Conservation (phyloP, 2,113 vertebrate species). For the Gracilinanus agilis region DNA sequence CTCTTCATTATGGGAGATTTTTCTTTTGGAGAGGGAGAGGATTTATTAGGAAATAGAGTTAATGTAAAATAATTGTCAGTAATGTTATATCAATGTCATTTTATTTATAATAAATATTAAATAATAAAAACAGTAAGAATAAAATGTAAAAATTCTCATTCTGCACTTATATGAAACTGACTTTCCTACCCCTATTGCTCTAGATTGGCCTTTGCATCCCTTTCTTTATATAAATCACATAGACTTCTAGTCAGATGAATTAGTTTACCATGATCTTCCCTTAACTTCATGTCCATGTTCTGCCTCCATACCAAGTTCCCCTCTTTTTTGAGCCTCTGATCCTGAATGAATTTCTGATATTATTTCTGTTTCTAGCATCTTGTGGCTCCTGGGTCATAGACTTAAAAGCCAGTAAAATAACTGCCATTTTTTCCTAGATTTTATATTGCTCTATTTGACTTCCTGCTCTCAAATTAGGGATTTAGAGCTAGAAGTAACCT, state of each 20-base stretch:
- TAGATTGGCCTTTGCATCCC: not conserved
- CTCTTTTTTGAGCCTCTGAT: not conserved
- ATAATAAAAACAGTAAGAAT: not conserved
- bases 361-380: not conserved
- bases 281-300: not conserved
- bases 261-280: not conserved
- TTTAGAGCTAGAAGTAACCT: not conserved
- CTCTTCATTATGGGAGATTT: not conserved
- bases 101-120: not conserved
- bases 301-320: not conserved
- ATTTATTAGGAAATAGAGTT: not conserved
- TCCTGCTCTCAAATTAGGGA: not conserved
- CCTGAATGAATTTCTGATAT: not conserved
- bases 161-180: not conserved
- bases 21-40: not conserved
- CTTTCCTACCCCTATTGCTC: not conserved
- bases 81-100: not conserved
- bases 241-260: not conserved
- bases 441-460: not conserved
- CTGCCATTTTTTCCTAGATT: not conserved
- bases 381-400: not conserved
- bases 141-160: not conserved
- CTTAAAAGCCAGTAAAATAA: not conserved
- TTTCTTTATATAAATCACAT: not conserved
- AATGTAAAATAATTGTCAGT: not conserved